Evolutionary conservation across 2,113 vertebrate species (phyloP), one percentile per base, ranked within the genome.

Genomic region (Nycticryphes semicollaris): DNA sequence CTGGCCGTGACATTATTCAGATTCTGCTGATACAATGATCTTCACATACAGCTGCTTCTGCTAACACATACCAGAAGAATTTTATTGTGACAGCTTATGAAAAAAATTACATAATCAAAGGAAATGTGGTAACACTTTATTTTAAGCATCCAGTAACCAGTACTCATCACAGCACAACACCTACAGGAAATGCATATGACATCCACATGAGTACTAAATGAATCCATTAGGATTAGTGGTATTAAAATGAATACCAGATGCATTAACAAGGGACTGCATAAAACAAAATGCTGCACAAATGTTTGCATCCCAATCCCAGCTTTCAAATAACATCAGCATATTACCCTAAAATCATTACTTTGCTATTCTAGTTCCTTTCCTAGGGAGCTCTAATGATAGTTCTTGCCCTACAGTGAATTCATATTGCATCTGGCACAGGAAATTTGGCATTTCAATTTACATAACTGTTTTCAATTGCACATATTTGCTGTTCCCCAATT

Each of bases 301-400:
- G 68, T 95, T 97, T 97, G 94, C 90, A 93, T 95, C 90, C 91
- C 68, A 60, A 82, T 92, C 88, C 64, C 85, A 84, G 85, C 77
- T 92, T 96, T 96, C 97, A 96, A 95, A 94, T 95, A 96, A 88
- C 84, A 94, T 95, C 94, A 95, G 93, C 90, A 45, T 89, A 97
- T 89, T 97, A 94, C 89, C 50, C 95, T 96, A 92, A 97, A 96
- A 96, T 95, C 95, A 95, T 96, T 95, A 95, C 93, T 96, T 96
- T 81, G 77, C 84, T 96, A 89, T 95, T 96, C 91, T 94, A 93
- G 91, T 88, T 94, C 89, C 84, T 94, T 95, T 96, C 96, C 92
- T 95, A 92, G 68, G 91, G 93, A 95, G 91, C 87, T 86, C 53
- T 96, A 95, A 96, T 97, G 95, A 91, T 85, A 95, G 84, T 76